Base-by-base conservation (phyloP, 2,888 invertebrate genomes). In the Aporophyla nigra region DNA sequence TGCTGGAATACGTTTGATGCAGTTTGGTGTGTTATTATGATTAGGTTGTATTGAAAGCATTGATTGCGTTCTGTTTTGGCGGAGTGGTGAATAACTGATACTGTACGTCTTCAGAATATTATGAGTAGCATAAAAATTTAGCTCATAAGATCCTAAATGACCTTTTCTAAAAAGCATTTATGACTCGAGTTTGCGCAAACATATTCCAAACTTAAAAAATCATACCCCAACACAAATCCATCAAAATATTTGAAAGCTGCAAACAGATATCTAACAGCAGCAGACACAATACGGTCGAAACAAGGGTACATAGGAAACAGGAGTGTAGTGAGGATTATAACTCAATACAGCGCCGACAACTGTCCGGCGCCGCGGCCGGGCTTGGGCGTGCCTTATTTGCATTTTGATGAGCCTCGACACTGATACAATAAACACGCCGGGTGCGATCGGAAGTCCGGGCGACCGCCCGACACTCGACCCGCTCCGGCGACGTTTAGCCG, bases 321-420 rank as follows among this genome's bases (percentile, higher is more conserved):
- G 84, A 83, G 88, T 88, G 88, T 87, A 90, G 89, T 87, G 80
- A 86, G 90, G 91, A 93, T 90, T 92, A 95, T 96, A 96, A 96
- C 96, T 96, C 95, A 94, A 96, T 96, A 95, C 91, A 92, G 91
- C 86, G 91, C 90, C 91, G 90, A 91, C 93, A 94, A 93, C 93
- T 93, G 95, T 93, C 95, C 95, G 95, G 93, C 94, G 92, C 90
- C 91, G 88, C 86, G 89, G 88, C 89, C 86, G 74, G 46, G 74
- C 74, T 63, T 87, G 89, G 90, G 90, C 88, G 91, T 89, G 91
- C 91, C 93, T 94, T 94, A 97, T 97, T 97, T 96, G 96, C 97
- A 97, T 97, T 97, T 96, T 97, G 96, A 97, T 96, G 96, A 96
- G 95, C 90, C 92, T 90, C 93, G 93, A 94, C 96, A 95, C 93